Conservation (phyloP, 2,797 vertebrate genomes). For the Emys orbicularis region DNA sequence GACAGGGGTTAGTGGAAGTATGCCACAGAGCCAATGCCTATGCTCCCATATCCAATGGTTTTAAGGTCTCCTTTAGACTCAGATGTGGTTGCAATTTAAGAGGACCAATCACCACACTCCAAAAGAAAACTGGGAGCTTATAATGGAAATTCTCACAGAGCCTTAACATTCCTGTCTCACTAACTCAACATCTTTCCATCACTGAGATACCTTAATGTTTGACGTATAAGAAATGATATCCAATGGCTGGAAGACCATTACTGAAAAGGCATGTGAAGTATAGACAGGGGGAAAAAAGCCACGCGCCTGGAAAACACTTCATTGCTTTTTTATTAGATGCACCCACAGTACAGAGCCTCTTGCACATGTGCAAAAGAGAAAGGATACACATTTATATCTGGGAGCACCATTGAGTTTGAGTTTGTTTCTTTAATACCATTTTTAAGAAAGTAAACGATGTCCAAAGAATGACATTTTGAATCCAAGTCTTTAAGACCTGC, state of each 20-base stretch:
- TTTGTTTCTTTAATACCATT: conserved; percentile 74
- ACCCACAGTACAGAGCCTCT: conserved; percentile 80
- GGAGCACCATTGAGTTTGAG: conserved; percentile 77
- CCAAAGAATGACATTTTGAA: conserved; percentile 76
- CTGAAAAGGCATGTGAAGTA: background rate
- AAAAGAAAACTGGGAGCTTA: background rate
- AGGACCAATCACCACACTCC: background rate
- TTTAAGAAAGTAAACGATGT: conserved; percentile 75
- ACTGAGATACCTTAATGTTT: background rate
- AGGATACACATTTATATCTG: conserved; percentile 77
- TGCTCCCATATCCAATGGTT: background rate
- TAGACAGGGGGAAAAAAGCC: conserved; percentile 55
- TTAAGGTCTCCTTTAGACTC: fast-evolving
- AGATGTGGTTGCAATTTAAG: fast-evolving
- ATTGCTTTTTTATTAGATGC: conserved; percentile 82
- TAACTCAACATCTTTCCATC: background rate
- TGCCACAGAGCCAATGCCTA: fast-evolving
- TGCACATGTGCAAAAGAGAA: conserved; percentile 70
- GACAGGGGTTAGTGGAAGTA: background rate
- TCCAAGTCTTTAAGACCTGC: conserved; percentile 71
- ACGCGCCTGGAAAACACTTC: conserved; percentile 78
- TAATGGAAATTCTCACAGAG: background rate
- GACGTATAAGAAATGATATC: fast-evolving
- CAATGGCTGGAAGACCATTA: background rate
- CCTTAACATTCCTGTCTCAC: background rate